Evolutionary conservation across 2,797 vertebrate species (phyloP), one percentile per base, ranked within the genome.

Genomic region (Micrastur ruficollis): DNA sequence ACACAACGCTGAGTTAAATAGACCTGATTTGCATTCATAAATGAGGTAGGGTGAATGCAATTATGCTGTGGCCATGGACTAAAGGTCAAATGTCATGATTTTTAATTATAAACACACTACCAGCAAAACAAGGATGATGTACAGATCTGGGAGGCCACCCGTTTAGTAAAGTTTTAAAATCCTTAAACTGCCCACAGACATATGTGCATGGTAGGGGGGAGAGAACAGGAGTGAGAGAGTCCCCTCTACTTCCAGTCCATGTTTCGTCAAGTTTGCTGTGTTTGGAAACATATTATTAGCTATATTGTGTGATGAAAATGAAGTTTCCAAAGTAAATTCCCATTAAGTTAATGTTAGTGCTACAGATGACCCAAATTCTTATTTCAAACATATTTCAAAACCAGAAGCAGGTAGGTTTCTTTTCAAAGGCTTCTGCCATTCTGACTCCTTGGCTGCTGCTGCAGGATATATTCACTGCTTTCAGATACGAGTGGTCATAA

Each of bases 21-120:
- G 61, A 42, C 56, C 26, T 89, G 65, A 82, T 96, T 95, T 93
- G 75, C 86, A 95, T 93, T 92, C 56, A 76, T 89, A 90, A 90
- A 95, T 74, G 62, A 90, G 22, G 85, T 36, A 71, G 32, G n/a
- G 61, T 78, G 71, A 95, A 85, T 74, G 63, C 31, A 94, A 78
- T 95, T 94, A 85, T 50, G 9, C 46, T 68, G 44, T 53, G 88
- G 47, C 38, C 56, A 8, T 32, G 34, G 38, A 71, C 53, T 81
- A 85, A 85, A 87, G 63, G 93, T 92, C 81, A 94, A 81, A 71
- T 74, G 86, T 63, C 59, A 67, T 31, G 46, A 56, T 93, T 94
- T 95, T 95, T 72, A 92, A 89, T 96, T 94, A 85, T 73, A 71
- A 92, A 65, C 52, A 52, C 8, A 7, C 14, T 55, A 82, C 40